These are phyloP conservation scores for Umimayanthus kanabou DNA, from an alignment of 92 coral and sea anemone genomes.

Conservation along the genomic window DNA sequence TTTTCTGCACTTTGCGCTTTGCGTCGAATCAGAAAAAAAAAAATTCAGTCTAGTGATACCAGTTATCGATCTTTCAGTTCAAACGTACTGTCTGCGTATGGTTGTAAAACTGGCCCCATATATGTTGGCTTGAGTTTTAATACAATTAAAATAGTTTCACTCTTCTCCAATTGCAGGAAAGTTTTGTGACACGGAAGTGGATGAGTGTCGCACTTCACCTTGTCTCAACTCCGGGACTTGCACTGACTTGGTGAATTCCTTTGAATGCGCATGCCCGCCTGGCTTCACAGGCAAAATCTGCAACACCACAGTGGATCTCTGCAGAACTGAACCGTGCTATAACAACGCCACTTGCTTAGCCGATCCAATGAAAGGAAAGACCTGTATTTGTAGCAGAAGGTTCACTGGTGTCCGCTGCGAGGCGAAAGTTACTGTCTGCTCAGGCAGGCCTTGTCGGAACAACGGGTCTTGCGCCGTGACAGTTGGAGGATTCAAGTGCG, in stretches of 20 bases:
- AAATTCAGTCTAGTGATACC: too few relatives aligned
- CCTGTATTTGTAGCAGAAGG: slow-evolving; percentile 50
- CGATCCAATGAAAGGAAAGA: slow-evolving; percentile 42
- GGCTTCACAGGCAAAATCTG: slow-evolving; percentile 66
- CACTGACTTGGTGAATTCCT: slow-evolving; percentile 42
- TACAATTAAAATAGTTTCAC: not conserved
- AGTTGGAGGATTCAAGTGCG: slow-evolving; percentile 51
- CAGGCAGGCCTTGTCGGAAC: slow-evolving; percentile 38
- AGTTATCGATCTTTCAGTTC: too few relatives aligned
- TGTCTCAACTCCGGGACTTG: slow-evolving; percentile 65
- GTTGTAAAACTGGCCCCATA: too few relatives aligned
- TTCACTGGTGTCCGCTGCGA: slow-evolving; percentile 62
- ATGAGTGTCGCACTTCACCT: slow-evolving; percentile 51
- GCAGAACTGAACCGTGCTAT: slow-evolving; percentile 46
- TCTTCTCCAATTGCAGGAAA: slow-evolving; percentile 47
- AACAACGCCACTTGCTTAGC: slow-evolving; percentile 51
- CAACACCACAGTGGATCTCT: slow-evolving; percentile 53
- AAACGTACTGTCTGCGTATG: too few relatives aligned
- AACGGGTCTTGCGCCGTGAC: slow-evolving; percentile 53
- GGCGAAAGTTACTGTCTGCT: slow-evolving; percentile 21
- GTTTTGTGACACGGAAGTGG: slow-evolving; percentile 55
- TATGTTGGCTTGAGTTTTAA: not conserved
- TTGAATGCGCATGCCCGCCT: slow-evolving; percentile 57
- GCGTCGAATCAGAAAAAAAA: too few relatives aligned
- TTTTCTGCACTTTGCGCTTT: too few relatives aligned